Evolutionary conservation across 2,113 vertebrate genomes (phyloP).

Genomic region (Chlorodrepanis virens): DNA sequence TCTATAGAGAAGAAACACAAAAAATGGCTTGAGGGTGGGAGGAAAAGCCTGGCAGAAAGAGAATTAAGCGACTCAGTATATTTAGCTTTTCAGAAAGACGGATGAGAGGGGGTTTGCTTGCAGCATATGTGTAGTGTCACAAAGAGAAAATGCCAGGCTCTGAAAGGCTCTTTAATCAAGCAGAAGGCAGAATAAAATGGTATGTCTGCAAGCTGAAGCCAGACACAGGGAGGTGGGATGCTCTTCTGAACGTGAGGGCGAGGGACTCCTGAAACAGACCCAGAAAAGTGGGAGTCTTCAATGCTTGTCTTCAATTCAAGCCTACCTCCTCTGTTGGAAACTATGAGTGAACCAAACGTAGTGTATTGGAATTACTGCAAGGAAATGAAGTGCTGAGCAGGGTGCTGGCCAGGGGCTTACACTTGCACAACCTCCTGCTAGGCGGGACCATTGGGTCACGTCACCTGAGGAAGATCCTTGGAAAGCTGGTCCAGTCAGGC

Average conservation of each 20-base stretch:
- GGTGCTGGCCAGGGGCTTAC: neutral
- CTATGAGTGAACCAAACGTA: neutral
- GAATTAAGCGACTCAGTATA: conserved; percentile 25
- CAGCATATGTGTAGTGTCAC: conserved; percentile 49
- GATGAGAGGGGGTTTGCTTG: conserved; percentile 30
- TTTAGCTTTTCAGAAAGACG: conserved; percentile 44
- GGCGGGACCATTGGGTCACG: neutral
- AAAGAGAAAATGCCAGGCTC: conserved; percentile 38
- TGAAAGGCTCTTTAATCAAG: conserved; percentile 43
- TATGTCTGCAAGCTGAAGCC: conserved; percentile 4
- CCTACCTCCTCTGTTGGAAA: neutral
- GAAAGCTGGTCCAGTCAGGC: neutral
- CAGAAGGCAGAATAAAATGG: conserved; percentile 42
- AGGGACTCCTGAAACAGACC: conserved; percentile 13
- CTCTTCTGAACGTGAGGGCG: neutral
- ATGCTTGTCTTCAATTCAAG: neutral
- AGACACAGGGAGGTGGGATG: neutral
- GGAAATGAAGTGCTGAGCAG: neutral
- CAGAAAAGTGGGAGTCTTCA: neutral
- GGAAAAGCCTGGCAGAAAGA: conserved; percentile 29
- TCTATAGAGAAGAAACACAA: neutral
- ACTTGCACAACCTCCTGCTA: rapidly evolving
- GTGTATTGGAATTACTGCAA: neutral
- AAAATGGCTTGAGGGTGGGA: conserved; percentile 32
- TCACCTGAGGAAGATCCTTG: neutral